Conservation (phyloP, 64 coral and sea anemone genomes). For the Porites lutea region DNA sequence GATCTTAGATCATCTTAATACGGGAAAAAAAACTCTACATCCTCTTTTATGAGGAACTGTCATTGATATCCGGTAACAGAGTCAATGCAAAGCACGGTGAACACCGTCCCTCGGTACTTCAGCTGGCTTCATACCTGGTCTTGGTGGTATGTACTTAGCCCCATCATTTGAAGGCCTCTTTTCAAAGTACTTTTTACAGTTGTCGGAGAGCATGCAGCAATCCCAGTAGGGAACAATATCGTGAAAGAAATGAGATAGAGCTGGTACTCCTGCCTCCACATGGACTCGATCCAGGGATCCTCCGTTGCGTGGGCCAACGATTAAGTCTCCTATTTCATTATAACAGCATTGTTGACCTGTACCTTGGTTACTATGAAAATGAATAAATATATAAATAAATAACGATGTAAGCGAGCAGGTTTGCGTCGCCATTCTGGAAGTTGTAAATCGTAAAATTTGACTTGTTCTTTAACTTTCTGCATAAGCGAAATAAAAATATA, state of each 20-base stretch:
- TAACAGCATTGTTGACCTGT: conserved; percentile 86
- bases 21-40: no score
- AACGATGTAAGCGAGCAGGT: no score
- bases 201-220: conserved; percentile 55
- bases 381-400: no score
- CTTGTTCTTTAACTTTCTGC: no score
- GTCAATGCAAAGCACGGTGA: no score
- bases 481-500: not conserved
- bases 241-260: conserved; percentile 72
- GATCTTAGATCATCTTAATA: no score
- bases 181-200: conserved; percentile 54
- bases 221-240: conserved; percentile 80
- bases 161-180: conserved; percentile 70
- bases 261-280: conserved; percentile 19
- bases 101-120: no score
- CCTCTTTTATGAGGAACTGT: no score
- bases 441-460: no score
- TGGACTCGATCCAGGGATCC: conserved; percentile 74
- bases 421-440: no score
- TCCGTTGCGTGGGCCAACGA: conserved; percentile 38
- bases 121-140: conserved; percentile 23
- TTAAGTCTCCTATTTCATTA: conserved; percentile 60
- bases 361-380: conserved; percentile 41
- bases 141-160: conserved; percentile 42
- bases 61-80: no score